These are phyloP conservation scores for Hydrolagus affinis DNA, from an alignment of 2,113 vertebrate species.

Conservation along the genomic window DNA sequence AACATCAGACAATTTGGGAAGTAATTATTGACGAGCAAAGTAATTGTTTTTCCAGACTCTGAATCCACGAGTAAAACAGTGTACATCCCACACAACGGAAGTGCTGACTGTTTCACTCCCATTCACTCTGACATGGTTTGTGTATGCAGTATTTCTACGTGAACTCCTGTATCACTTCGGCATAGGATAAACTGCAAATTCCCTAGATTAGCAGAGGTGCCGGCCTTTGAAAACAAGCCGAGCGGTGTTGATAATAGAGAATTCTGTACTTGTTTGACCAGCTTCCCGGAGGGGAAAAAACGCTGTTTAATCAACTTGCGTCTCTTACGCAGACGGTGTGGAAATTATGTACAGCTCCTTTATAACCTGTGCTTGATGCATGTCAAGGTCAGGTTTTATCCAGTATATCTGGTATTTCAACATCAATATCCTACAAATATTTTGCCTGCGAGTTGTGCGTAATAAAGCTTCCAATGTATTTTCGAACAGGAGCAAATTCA, in stretches of 20 bases:
- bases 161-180: background rate
- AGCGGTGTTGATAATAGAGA: background rate
- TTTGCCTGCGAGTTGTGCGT: no score
- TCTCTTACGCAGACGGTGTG: background rate
- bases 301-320: background rate
- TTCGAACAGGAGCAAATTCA: no score
- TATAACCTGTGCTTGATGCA: background rate
- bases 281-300: no score
- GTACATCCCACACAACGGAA: no score
- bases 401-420: background rate
- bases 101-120: no score
- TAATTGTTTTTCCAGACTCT: no score
- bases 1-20: no score
- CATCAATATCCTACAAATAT: background rate
- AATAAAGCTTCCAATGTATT: no score
- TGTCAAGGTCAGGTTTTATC: background rate
- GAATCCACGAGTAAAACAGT: no score
- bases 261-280: background rate
- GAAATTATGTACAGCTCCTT: background rate
- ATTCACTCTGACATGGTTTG: no score
- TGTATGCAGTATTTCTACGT: no score
- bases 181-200: background rate
- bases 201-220: background rate
- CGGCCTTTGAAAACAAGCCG: background rate
- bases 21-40: no score